Base-by-base conservation (phyloP, 2,888 invertebrate species). In the Yponomeuta malinellus region DNA sequence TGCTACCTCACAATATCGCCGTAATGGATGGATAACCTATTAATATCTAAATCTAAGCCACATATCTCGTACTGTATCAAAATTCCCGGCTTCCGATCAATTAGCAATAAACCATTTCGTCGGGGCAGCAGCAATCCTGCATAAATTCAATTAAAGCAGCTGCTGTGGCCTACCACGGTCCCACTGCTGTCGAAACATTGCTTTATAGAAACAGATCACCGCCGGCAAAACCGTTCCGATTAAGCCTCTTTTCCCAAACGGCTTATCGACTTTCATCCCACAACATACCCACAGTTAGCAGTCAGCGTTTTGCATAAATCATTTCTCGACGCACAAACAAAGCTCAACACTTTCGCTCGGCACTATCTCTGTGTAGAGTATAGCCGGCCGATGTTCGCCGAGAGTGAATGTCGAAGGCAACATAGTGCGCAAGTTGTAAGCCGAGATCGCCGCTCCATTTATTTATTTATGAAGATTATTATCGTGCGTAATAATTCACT, bases 401-500 rank as follows among this genome's bases (percentile, higher is more conserved):
- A 68, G 68, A 68, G 68, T 48, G 68, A 68, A 65, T 29, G 65
- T 65, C 33, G 65, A 65, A 65, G 79, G 82, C 80, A 80, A 80
- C 80, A 79, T 84, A 84, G 84, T 83, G 52, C 52, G 52, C 52
- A 59, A 59, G 65, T 65, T 67, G 68, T 15, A 31, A 68, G 52
- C 81, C 81, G 77, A 81, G 78, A 76, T 77, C 72, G 75, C 73
- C 78, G 80, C 80, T 78, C 80, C 81, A 85, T 90, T 87, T 89
- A 88, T 90, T 90, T 90, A 90, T 90, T 90, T 90, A 90, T 87
- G 84, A 77, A 87, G 89, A 90, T 89, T 88, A 89, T 90, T 88
- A 91, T 89, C 89, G 85, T 87, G 87, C 84, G 89, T 91, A 88
- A 91, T 92, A 91, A 89, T 90, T 92, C 92, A 91, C 88, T 89